These are phyloP conservation scores for Cydia strobilella DNA, from an alignment of 1,140 invertebrate species.

Conservation along the genomic window DNA sequence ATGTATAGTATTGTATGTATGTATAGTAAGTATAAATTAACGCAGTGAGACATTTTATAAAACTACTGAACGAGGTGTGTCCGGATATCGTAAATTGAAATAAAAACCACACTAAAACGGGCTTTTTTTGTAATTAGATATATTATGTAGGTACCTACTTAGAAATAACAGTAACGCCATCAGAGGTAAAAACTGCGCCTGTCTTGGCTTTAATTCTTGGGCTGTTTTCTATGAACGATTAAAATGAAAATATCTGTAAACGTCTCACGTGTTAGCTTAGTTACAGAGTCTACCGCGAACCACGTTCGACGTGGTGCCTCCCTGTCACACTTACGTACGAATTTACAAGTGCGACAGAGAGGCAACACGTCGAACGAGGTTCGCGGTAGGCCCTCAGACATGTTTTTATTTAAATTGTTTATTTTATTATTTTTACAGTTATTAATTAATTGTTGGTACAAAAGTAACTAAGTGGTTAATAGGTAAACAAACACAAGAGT, in stretches of 20 bases:
- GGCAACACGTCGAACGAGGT: too few species aligned
- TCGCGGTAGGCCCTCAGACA: too few species aligned
- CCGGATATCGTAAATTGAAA: conserved; percentile 45
- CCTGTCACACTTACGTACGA: too few species aligned
- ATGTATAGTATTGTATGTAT: too few species aligned
- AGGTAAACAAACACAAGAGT: neutral
- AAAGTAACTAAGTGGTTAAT: neutral
- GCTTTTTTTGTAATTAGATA: conserved; percentile 26
- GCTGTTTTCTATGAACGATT: neutral
- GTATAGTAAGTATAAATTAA: neutral
- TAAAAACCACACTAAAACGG: conserved; percentile 36
- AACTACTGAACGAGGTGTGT: neutral
- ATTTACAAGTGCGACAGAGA: too few species aligned
- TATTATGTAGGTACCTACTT: too few species aligned
- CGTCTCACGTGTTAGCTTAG: neutral
- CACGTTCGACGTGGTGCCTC: too few species aligned
- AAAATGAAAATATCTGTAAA: neutral
- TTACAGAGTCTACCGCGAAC: too few species aligned
- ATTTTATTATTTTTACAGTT: neutral
- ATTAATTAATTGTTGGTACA: neutral
- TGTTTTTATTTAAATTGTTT: neutral
- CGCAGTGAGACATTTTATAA: neutral
- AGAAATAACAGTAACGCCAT: conserved; percentile 13
- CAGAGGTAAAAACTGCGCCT: neutral
- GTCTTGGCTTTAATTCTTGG: neutral